Evolutionary conservation across 2,888 invertebrate genomes (phyloP).

Genomic region (Rhingia rostrata): DNA sequence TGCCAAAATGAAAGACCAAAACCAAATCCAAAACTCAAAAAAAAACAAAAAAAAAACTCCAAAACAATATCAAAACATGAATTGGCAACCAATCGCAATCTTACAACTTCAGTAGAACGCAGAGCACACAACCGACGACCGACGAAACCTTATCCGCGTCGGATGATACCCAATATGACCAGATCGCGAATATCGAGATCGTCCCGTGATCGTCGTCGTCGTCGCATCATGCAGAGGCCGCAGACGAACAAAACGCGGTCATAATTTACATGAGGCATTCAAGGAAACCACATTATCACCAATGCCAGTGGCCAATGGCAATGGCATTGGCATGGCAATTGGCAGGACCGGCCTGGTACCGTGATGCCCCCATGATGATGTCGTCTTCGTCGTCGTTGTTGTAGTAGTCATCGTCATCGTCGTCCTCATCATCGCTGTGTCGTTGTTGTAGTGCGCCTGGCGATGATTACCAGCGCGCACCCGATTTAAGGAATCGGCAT

Average conservation of each 20-base stretch:
- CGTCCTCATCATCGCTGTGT: constrained; percentile 26
- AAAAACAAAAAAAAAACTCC: constrained; percentile 15
- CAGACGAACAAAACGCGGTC: constrained; percentile 70
- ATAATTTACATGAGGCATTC: constrained; percentile 73
- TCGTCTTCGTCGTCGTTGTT: constrained; percentile 60
- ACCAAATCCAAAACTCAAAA: constrained; percentile 1
- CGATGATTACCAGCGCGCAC: constrained; percentile 72
- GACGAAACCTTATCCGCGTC: constrained; percentile 49
- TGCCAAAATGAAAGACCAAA: constrained; percentile 16
- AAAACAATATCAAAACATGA: constrained; percentile 72
- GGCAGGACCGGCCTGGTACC: constrained; percentile 45
- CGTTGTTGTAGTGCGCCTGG: constrained; percentile 42
- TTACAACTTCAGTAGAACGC: constrained; percentile 62
- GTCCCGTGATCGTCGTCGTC: constrained; percentile 14
- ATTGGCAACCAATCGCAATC: constrained; percentile 71
- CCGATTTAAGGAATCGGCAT: constrained; percentile 72
- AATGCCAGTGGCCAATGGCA: constrained; percentile 58
- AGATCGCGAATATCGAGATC: constrained; percentile 6
- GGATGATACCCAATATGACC: constrained; percentile 8
- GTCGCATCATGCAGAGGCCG: constrained; percentile 64
- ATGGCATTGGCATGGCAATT: constrained; percentile 39
- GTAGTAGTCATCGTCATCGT: constrained; percentile 11
- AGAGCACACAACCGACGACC: constrained; percentile 20
- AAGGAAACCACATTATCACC: constrained; percentile 73
- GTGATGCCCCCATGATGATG: constrained; percentile 65